Evolutionary conservation across 2,797 vertebrate genomes (phyloP), one percentile per base, ranked within the genome.

Genomic region (Arremon aurantiirostris): DNA sequence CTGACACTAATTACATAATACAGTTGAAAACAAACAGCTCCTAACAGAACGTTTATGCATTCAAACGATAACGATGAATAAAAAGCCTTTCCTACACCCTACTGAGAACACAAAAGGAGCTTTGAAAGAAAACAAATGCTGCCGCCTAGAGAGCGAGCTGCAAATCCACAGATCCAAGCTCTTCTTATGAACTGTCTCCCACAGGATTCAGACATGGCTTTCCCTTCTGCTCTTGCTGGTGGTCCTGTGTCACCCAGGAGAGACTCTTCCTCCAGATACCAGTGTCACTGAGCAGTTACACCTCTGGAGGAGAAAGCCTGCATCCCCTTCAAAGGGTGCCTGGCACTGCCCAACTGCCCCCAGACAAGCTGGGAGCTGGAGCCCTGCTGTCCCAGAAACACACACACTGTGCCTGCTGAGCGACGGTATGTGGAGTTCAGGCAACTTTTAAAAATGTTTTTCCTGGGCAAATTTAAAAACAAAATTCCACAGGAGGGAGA

Each of bases 131-230:
- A 89, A 57, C 22, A 78, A 91, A 92, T 80, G 64, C 91, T 94
- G 96, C 95, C 89, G 4, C 93, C 95, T 95, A 92, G 89, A 42
- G 94, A 82, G 18, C 53, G 46, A 80, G 18, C 10, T 35, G 35
- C 35, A 80, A 80, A 87, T 8, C 34, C 5, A 5, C 56, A 66
- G n/a, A 14, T 63, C 66, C n/a, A 50, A 46, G 37, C 16, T 24
- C 32, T 35, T 21, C 1, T 0, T 49, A 11, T 47, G 14, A 12
- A 5, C 13, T 14, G 12, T 19, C 9, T 52, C 41, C 37, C 6
- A 1, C 8, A 22, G 39, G 19, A 15, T 46, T 72, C 24, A 24
- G 19, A 6, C 21, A 2, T 1, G 11, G 24, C 14, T 50, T 42
- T 72, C 28, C 66, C 19, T 64, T 75, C 42, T 35, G 47, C 41